These are phyloP conservation scores for Apis mellifera DNA, from an alignment of 1,140 invertebrate genomes.

Conservation along the genomic window DNA sequence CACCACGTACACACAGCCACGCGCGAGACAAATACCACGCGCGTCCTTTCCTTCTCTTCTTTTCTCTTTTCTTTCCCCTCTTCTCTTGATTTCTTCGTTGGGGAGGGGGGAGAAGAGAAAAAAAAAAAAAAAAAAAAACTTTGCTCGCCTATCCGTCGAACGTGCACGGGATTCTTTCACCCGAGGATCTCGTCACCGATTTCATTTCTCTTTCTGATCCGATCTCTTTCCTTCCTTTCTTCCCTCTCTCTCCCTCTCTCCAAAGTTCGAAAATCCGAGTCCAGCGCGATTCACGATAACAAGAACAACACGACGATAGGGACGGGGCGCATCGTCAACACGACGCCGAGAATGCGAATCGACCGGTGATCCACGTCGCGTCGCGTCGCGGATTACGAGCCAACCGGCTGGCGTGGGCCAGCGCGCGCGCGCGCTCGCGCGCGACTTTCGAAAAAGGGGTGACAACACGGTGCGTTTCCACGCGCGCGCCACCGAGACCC, in stretches of 20 bases:
- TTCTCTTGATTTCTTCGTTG: too few species aligned
- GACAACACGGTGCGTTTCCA: neutral
- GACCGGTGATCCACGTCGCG: slow-evolving; percentile 4
- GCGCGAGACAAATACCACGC: slow-evolving; percentile 49
- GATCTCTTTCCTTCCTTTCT: neutral
- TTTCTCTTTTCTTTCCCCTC: too few species aligned
- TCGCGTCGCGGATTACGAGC: neutral
- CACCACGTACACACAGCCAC: slow-evolving; percentile 55
- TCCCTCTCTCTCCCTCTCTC: neutral
- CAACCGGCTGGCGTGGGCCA: neutral
- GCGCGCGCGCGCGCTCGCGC: neutral
- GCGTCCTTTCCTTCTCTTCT: slow-evolving; percentile 48
- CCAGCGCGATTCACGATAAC: too few species aligned
- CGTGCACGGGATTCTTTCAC: slow-evolving; percentile 35
- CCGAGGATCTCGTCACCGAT: slow-evolving; percentile 42
- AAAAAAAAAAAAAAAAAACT: slow-evolving; percentile 2
- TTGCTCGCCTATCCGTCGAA: slow-evolving; percentile 52
- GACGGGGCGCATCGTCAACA: neutral
- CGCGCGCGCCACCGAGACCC: slow-evolving; percentile 17
- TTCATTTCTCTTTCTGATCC: neutral
- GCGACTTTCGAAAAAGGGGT: slow-evolving; percentile 6
- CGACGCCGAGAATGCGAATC: neutral
- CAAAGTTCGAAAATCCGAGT: too few species aligned
- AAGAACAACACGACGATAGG: too few species aligned
- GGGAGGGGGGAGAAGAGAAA: slow-evolving; percentile 3